These are phyloP conservation scores for Amblyraja radiata DNA, from an alignment of 2,797 vertebrate species.

Conservation along the genomic window DNA sequence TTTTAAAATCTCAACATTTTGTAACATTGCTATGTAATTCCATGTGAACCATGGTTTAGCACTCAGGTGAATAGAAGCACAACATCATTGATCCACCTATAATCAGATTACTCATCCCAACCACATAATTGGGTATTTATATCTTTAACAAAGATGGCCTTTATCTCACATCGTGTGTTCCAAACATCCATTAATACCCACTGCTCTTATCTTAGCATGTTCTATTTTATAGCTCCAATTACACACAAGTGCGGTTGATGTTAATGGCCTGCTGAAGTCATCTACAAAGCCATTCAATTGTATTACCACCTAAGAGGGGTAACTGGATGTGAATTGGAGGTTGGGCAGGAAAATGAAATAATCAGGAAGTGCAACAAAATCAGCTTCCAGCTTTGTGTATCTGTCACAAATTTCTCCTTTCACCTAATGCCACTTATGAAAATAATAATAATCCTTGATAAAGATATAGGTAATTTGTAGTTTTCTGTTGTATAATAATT, in stretches of 20 bases:
- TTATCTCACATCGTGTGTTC: not conserved
- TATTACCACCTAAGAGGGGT: too few species aligned
- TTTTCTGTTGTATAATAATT: not conserved
- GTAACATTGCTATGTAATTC: too few species aligned
- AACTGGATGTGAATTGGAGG: not conserved
- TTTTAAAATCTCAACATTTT: too few species aligned
- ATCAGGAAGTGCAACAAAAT: not conserved
- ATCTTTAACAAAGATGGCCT: not conserved
- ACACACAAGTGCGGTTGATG: not conserved
- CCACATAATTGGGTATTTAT: not conserved
- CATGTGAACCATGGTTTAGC: too few species aligned
- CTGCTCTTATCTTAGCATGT: not conserved
- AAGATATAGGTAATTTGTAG: not conserved
- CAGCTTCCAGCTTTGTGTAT: not conserved
- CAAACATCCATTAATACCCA: not conserved
- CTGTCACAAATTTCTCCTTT: not conserved
- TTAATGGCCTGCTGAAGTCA: not conserved
- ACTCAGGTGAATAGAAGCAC: too few species aligned
- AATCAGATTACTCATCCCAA: too few species aligned
- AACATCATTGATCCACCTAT: too few species aligned
- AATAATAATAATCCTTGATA: not conserved
- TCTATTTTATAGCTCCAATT: too few species aligned
- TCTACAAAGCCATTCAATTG: not conserved
- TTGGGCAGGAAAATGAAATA: not conserved
- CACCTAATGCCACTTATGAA: not conserved